Conservation (phyloP, 1,140 invertebrate genomes). For the Ephestia elutella region DNA sequence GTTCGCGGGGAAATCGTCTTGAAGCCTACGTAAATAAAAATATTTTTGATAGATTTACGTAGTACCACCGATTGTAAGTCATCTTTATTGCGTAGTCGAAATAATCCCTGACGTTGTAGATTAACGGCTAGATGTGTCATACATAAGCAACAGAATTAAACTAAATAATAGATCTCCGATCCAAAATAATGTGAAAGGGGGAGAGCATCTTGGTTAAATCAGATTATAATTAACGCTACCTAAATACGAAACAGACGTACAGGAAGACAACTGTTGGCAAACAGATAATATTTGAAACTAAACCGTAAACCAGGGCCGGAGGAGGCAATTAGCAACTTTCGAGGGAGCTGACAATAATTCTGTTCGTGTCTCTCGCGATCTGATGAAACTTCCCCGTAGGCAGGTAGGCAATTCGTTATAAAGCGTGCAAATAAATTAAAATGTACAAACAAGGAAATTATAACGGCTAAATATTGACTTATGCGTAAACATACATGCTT, state of each 20-base stretch:
- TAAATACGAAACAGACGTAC: not conserved
- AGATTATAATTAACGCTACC: not conserved
- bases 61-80: no score
- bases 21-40: no score
- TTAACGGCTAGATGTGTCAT: not conserved
- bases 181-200: not conserved
- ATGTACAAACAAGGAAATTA: not conserved
- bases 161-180: not conserved
- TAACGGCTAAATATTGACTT: not conserved
- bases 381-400: not conserved
- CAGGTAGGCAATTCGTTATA: not conserved
- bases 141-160: not conserved
- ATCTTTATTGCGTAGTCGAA: not conserved
- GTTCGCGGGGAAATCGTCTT: constrained; percentile 11
- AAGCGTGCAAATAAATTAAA: not conserved
- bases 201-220: not conserved
- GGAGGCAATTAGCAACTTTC: not conserved
- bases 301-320: not conserved
- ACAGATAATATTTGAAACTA: constrained; percentile 7
- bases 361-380: not conserved
- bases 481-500: not conserved
- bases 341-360: not conserved
- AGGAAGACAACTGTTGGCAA: constrained; percentile 4
- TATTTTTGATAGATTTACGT: no score
- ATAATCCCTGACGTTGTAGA: not conserved